Evolutionary conservation across 1,140 invertebrate genomes (phyloP).

Genomic region (Eubasilissa regina): DNA sequence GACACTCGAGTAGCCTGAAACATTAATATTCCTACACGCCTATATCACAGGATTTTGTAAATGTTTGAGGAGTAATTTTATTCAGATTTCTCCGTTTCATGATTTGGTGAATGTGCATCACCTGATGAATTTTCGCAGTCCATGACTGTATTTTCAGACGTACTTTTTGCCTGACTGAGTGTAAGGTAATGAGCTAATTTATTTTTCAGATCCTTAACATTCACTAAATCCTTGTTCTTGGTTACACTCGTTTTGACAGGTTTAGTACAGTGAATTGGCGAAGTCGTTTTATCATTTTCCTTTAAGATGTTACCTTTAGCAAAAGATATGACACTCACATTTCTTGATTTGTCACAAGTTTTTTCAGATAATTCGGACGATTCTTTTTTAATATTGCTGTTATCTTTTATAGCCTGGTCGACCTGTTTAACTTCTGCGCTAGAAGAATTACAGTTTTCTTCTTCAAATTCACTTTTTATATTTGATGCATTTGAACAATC

Average conservation of each 20-base stretch:
- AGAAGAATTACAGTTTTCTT: neutral
- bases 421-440: neutral
- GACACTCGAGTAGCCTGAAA: neutral
- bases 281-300: neutral
- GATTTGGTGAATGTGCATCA: slow-evolving; percentile 14
- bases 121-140: neutral
- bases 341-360: neutral
- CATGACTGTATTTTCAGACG: neutral
- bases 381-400: neutral
- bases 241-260: neutral
- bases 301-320: slow-evolving; percentile 1
- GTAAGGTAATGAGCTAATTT: slow-evolving; percentile 33
- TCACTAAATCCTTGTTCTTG: slow-evolving; percentile 14
- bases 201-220: slow-evolving; percentile 33
- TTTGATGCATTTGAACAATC: neutral
- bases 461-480: neutral
- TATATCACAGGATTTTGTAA: slow-evolving; percentile 40
- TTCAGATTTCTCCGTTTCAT: slow-evolving; percentile 10
- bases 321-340: slow-evolving; percentile 13
- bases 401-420: neutral
- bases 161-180: slow-evolving; percentile 23
- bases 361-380: neutral
- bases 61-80: slow-evolving; percentile 9
- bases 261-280: neutral
- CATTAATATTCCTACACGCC: slow-evolving; percentile 12